Conservation (phyloP, 2,797 vertebrate species). For the Rhynchotus rufescens region DNA sequence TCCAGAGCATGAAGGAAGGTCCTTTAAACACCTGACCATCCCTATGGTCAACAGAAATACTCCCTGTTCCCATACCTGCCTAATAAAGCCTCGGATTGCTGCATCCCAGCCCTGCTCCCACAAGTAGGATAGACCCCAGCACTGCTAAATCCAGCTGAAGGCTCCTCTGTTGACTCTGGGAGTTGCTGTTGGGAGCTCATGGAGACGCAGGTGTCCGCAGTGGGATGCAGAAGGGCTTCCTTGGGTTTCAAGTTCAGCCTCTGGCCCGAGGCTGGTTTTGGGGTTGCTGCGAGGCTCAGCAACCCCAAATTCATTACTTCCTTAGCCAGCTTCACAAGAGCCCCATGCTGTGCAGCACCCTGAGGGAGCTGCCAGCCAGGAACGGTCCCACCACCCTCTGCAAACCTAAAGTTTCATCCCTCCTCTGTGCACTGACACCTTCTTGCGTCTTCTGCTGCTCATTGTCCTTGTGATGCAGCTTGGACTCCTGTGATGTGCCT, state of each 20-base stretch:
- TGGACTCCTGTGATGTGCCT: neutral
- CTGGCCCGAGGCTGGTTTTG: too few species aligned
- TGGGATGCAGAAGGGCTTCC: too few species aligned
- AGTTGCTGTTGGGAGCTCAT: neutral
- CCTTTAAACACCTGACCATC: neutral
- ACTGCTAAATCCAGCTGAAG: neutral
- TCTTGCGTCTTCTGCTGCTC: neutral
- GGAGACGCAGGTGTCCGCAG: neutral
- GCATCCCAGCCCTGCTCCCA: neutral
- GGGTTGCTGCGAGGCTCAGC: too few species aligned
- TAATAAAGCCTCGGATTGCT: neutral
- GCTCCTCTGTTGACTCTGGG: neutral
- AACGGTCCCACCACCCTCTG: neutral
- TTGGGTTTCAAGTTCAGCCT: too few species aligned
- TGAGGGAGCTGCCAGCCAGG: neutral
- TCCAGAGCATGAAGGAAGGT: neutral
- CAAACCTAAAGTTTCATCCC: neutral
- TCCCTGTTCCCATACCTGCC: rapidly evolving
- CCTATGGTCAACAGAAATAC: neutral
- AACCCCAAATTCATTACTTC: too few species aligned
- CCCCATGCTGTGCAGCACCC: neutral
- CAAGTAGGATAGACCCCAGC: rapidly evolving
- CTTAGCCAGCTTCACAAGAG: neutral
- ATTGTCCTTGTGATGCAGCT: neutral
- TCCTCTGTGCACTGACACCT: neutral